These are phyloP conservation scores for Cryptocephalus primarius DNA, from an alignment of 2,888 invertebrate species.

Conservation along the genomic window DNA sequence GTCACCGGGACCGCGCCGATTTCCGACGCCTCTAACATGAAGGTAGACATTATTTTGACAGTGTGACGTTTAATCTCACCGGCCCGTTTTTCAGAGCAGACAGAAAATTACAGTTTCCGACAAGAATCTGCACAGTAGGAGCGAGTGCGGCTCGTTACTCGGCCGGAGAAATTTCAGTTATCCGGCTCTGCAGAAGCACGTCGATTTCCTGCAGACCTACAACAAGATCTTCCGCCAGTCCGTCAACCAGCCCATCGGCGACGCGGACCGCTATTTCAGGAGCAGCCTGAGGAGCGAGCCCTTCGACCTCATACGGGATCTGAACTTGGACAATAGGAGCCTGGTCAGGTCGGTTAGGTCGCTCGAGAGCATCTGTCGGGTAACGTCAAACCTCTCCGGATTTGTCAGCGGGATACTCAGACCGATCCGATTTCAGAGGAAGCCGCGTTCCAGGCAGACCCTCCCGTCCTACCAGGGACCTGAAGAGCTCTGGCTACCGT, in stretches of 20 bases:
- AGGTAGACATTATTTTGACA: slow-evolving; percentile 10
- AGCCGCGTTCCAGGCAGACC: slow-evolving; percentile 9
- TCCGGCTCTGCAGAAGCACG: slow-evolving; percentile 19
- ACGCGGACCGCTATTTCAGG: slow-evolving; percentile 29
- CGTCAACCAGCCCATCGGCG: slow-evolving; percentile 19
- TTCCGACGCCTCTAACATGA: slow-evolving; percentile 5
- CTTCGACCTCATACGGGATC: slow-evolving; percentile 22
- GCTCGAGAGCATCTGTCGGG: slow-evolving; percentile 7
- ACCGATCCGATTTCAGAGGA: slow-evolving; percentile 2
- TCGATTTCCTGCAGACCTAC: slow-evolving; percentile 18
- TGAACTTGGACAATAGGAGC: slow-evolving; percentile 7
- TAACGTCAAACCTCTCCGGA: too few relatives aligned
- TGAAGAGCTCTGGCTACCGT: too few relatives aligned
- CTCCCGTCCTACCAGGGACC: slow-evolving; percentile 2
- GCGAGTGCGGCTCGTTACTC: slow-evolving; percentile 1
- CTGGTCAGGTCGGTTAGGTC: slow-evolving; percentile 8
- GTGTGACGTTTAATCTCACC: slow-evolving; percentile 5
- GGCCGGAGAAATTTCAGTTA: slow-evolving; percentile 16
- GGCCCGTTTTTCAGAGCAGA: slow-evolving; percentile 14
- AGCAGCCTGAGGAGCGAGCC: slow-evolving; percentile 28
- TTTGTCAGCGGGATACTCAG: too few relatives aligned
- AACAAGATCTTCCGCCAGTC: slow-evolving; percentile 18
- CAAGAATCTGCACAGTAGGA: slow-evolving; percentile 9
- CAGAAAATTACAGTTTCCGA: slow-evolving; percentile 22
- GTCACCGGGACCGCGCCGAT: too few relatives aligned